Base-by-base conservation (phyloP, 1,140 invertebrate genomes). In the Brachionus rotundiformis region DNA sequence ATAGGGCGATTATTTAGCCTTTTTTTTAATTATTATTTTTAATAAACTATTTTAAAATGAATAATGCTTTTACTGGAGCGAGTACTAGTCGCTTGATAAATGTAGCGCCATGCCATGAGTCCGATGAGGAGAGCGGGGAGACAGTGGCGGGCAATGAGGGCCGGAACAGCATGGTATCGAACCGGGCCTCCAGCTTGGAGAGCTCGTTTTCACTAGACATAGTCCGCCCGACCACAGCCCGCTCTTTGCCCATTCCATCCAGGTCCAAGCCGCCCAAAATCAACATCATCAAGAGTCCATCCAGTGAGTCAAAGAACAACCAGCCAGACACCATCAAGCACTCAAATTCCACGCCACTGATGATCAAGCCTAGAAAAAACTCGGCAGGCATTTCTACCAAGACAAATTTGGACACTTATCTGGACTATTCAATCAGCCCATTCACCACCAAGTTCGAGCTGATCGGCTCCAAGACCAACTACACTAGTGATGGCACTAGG, bases 371-470 rank as follows among this genome's bases (percentile, higher is more conserved):
- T 11, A 73, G n/a, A 1, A 73, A 44, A 41, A 41, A 68, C n/a
- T 68, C 31, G 0, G n/a, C n/a, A 16, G 11, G n/a, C 27, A n/a
- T n/a, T n/a, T n/a, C n/a, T n/a, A n/a, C 10, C 6, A 79, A 63
- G n/a, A 59, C 76, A 3, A 79, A 63, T 31, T 33, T 79, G 47
- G 76, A 79, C 27, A 16, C 47, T 8, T 79, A 36, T 79, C 41
- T 79, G 4, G 76, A 79, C 16, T 79, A 59, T 31, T 79, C 76
- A 2, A 16, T 63, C 4, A 79, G 76, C 11, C 76, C 76, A 10
- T 79, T 79, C 47, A 79, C 54, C 25, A 79, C 76, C 8, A 31
- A 29, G n/a, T 79, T 33, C 4, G 76, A 79, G 29, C 10, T 79
- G 4, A 79, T 79, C 1, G 47, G 47, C 44, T n/a, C 2, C 27